These are phyloP conservation scores for Nomia melanderi DNA, from an alignment of 1,140 invertebrate genomes.

Conservation along the genomic window DNA sequence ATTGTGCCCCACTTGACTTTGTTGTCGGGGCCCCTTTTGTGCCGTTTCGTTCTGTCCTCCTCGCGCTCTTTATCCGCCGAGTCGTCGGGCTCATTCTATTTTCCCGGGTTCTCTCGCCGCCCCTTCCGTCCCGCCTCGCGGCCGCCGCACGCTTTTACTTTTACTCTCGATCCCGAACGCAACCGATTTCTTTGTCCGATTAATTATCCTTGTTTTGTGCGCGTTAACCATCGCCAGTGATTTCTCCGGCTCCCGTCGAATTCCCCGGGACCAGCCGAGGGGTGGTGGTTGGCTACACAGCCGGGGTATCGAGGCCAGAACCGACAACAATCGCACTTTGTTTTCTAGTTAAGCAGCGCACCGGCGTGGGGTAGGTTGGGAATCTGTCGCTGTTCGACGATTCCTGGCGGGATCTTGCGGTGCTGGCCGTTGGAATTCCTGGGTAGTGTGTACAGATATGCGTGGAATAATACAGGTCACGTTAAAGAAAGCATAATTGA, in stretches of 20 bases:
- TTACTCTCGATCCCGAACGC: constrained; percentile 42
- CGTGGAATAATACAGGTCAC: too few species aligned
- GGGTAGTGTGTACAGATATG: too few species aligned
- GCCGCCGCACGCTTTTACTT: constrained; percentile 48
- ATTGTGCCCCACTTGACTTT: constrained; percentile 80
- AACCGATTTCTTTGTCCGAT: constrained; percentile 52
- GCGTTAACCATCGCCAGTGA: constrained; percentile 57
- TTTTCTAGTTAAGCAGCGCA: constrained; percentile 26
- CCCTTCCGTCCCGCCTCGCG: constrained; percentile 14
- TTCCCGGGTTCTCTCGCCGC: constrained; percentile 16
- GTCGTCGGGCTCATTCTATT: constrained; percentile 30
- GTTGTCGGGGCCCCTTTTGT: constrained; percentile 77
- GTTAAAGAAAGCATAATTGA: too few species aligned
- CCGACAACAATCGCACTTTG: constrained; percentile 16
- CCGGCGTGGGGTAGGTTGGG: constrained; percentile 16
- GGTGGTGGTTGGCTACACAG: too few species aligned
- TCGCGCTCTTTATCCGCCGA: constrained; percentile 44
- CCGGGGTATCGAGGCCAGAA: not conserved
- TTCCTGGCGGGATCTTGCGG: not conserved
- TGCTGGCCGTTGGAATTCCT: not conserved
- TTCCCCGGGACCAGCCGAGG: not conserved
- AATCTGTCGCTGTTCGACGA: not conserved
- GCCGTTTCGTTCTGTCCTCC: constrained; percentile 52
- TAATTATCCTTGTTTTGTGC: constrained; percentile 70
- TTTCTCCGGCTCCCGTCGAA: constrained; percentile 56